Evolutionary conservation across 2,113 vertebrate species (phyloP).

Genomic region (Gorilla gorilla): DNA sequence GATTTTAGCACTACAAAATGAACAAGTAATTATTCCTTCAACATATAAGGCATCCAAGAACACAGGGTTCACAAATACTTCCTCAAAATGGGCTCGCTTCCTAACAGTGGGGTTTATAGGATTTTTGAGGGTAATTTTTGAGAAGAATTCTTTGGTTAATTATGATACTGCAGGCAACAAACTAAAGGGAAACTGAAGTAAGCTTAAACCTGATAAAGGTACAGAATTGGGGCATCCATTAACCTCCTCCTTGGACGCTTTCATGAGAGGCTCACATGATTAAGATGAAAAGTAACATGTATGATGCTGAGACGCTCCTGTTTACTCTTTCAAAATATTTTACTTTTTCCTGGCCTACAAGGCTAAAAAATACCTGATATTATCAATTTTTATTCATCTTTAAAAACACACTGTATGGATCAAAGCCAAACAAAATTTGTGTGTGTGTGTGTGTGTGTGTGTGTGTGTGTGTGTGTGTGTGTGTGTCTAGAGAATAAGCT

Average conservation of each 20-base stretch:
- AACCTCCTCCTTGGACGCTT: accelerated
- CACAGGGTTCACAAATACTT: neutral
- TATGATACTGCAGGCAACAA: neutral
- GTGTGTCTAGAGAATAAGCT: constrained; percentile 14
- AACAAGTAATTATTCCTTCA: neutral
- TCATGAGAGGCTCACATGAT: neutral
- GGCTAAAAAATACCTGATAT: neutral
- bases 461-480: too few relatives aligned
- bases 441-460: too few relatives aligned
- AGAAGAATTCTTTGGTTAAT: neutral
- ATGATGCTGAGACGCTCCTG: neutral
- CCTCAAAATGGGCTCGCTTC: neutral
- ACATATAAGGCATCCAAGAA: neutral
- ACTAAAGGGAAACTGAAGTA: neutral
- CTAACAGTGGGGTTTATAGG: accelerated
- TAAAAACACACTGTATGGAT: neutral
- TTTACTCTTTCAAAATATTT: neutral
- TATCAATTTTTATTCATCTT: neutral
- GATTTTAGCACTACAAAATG: neutral
- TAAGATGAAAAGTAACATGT: neutral
- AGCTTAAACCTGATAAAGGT: neutral
- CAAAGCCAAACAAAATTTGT: neutral
- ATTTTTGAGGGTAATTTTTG: neutral
- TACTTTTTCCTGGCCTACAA: neutral
- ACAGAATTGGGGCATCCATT: neutral